Evolutionary conservation across 2,888 invertebrate genomes (phyloP).

Genomic region (Argyresthia goedartella): DNA sequence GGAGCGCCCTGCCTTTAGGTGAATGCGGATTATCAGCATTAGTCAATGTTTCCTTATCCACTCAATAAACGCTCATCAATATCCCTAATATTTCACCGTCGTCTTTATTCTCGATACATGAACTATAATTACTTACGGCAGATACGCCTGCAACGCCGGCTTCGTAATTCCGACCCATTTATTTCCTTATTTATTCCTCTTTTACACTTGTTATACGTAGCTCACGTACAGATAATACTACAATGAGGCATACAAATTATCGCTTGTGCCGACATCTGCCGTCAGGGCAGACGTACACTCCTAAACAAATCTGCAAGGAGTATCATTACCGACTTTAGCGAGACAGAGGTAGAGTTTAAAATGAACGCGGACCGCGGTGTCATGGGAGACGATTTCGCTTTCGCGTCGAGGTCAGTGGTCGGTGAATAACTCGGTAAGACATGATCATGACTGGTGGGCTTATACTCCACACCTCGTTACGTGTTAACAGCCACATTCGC

Average conservation of each 20-base stretch:
- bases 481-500: conserved; percentile 69
- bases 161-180: conserved; percentile 46
- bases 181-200: conserved; percentile 50
- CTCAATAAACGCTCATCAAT: conserved; percentile 1
- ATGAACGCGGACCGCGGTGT: conserved; percentile 12
- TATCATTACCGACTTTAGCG: conserved; percentile 15
- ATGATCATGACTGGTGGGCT: conserved; percentile 67
- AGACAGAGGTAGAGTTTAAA: conserved; percentile 18
- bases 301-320: conserved; percentile 17
- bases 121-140: conserved; percentile 31
- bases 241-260: conserved; percentile 69
- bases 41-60: no score
- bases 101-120: conserved; percentile 6
- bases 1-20: no score
- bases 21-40: no score
- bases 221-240: conserved; percentile 65
- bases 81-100: background rate
- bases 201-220: conserved; percentile 53
- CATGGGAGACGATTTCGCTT: conserved; percentile 33
- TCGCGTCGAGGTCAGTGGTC: conserved; percentile 54
- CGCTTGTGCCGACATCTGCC: conserved; percentile 50
- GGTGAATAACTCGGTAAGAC: conserved; percentile 66
- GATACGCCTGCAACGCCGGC: conserved; percentile 29
- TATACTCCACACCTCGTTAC: conserved; percentile 69
- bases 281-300: conserved; percentile 35